Evolutionary conservation across 2,797 vertebrate species (phyloP).

Genomic region (Tiaroga cobitis): DNA sequence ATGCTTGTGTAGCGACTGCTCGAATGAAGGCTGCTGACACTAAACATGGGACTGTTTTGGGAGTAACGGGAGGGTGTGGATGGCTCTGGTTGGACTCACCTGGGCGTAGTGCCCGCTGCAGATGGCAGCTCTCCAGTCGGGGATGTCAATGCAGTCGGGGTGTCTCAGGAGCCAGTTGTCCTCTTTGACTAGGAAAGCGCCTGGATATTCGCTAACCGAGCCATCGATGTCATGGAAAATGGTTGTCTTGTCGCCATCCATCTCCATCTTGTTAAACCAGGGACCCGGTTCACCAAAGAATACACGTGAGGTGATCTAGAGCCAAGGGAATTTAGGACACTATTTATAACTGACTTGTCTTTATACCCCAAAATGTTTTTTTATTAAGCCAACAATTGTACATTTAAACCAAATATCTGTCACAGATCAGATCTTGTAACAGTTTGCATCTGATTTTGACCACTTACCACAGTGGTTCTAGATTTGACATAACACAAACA

Average conservation of each 20-base stretch:
- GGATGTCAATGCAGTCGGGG: constrained; percentile 92
- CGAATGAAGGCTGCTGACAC: neutral
- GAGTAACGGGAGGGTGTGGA: neutral
- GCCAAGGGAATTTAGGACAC: neutral
- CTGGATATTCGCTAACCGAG: constrained; percentile 92
- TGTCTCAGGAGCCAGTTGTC: constrained; percentile 97
- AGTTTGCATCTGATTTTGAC: neutral
- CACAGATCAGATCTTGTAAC: neutral
- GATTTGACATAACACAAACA: neutral
- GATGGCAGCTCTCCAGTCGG: constrained; percentile 94
- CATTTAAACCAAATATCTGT: neutral
- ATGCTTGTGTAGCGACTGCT: neutral
- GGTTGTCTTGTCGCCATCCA: constrained; percentile 96
- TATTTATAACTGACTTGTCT: neutral
- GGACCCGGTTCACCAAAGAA: constrained; percentile 96
- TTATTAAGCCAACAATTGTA: neutral
- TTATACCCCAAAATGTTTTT: neutral
- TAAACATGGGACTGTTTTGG: constrained; percentile 22
- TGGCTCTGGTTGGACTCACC: constrained; percentile 71
- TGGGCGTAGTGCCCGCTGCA: constrained; percentile 94
- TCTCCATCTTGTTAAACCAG: constrained; percentile 93
- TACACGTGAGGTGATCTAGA: constrained; percentile 91
- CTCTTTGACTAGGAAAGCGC: constrained; percentile 92
- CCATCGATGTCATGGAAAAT: constrained; percentile 94
- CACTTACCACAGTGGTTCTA: neutral